Evolutionary conservation across 2,797 vertebrate species (phyloP).

Genomic region (Thalassophryne amazonica): DNA sequence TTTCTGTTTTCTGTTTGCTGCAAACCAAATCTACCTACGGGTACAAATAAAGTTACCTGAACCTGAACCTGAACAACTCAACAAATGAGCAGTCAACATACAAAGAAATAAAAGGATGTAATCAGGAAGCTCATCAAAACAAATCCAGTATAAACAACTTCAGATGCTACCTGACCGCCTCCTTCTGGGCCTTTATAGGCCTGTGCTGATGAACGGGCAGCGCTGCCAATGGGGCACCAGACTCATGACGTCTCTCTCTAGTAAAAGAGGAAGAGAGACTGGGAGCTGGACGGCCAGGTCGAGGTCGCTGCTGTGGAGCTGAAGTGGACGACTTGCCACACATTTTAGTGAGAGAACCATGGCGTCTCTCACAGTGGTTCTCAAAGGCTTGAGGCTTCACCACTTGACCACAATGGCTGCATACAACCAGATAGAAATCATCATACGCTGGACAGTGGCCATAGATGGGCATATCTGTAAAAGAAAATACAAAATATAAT

Average conservation of each 20-base stretch:
- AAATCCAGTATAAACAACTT: neutral
- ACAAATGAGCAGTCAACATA: neutral
- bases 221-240: constrained; percentile 50
- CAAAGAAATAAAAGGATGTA: neutral
- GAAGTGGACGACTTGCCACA: constrained; percentile 57
- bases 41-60: too few species aligned
- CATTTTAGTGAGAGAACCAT: constrained; percentile 79
- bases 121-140: neutral
- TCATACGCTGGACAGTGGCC: constrained; percentile 90
- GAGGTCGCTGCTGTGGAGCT: constrained; percentile 71
- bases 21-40: too few species aligned
- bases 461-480: constrained; percentile 90
- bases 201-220: constrained; percentile 59
- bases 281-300: constrained; percentile 64
- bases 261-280: constrained; percentile 45
- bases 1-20: too few species aligned
- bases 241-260: constrained; percentile 38
- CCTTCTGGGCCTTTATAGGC: constrained; percentile 74
- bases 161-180: constrained; percentile 77
- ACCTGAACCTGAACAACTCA: too few species aligned
- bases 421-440: constrained; percentile 91
- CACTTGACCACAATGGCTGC: constrained; percentile 90
- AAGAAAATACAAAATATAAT: constrained; percentile 31
- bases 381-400: constrained; percentile 95
- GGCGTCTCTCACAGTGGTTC: constrained; percentile 89